Base-by-base conservation (phyloP, 2,113 vertebrate species). In the Leiothrix lutea region DNA sequence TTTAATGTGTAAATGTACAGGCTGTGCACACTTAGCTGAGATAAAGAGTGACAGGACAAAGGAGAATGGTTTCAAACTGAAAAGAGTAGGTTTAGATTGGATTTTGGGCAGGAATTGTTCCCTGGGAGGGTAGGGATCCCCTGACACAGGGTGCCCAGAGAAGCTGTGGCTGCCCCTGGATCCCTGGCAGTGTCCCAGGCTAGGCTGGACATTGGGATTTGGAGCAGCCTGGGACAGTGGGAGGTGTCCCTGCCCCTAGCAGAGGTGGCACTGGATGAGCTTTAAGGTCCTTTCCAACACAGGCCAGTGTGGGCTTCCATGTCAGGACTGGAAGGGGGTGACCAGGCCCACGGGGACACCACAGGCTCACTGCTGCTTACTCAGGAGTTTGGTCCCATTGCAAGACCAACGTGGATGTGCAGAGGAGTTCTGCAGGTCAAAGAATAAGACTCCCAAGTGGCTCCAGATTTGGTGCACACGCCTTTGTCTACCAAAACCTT, bases 361-460 rank as follows among this genome's bases (percentile, higher is more conserved):
- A 14, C 24, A 31, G 40, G n/a, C 36, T 91, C n/a, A 1, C 0
- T 14, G 20, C 13, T 36, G 60, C 17, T 44, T 8, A 26, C 66
- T 57, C 48, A 54, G 69, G 61, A 60, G n/a, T 40, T 26, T 2
- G 0, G 9, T 57, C 38, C 24, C 48, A 2, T 1, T 67, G 23
- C 29, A 42, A 69, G 11, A 26, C 8, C 75, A 25, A 2, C 0
- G 1, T 1, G 42, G 50, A n/a, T 3, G 19, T 5, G 3, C 1
- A 45, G 24, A 36, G 33, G 35, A 50, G 47, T 23, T 60, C 80
- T 81, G 47, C 73, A 74, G 25, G 21, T 61, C 70, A 31, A 29
- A 50, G 8, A 80, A 25, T 14, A 47, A 58, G 54, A n/a, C 0
- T 3, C 12, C 14, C 0, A 6, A 12, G 26, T 3, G 19, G 65